Evolutionary conservation across 1,140 invertebrate species (phyloP).

Genomic region (Hypsibius dujardini): DNA sequence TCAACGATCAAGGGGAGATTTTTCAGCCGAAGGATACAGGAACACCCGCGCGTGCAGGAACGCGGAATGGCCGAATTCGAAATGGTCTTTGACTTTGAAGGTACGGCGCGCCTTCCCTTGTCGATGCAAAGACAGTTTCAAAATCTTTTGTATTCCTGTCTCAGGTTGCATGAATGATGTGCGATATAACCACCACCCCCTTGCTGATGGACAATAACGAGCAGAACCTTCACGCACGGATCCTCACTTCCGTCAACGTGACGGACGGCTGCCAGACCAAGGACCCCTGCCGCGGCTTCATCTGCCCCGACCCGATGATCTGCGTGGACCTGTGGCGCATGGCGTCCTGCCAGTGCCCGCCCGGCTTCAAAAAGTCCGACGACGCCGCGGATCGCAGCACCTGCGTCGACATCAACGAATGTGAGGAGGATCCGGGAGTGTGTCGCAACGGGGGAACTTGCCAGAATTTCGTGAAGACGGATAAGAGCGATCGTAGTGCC

Average conservation of each 20-base stretch:
- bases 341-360: conserved; percentile 15
- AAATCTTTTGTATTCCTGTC: conserved; percentile 23
- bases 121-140: too few species aligned
- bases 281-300: conserved; percentile 74
- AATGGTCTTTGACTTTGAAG: conserved; percentile 17
- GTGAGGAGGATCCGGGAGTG: conserved; percentile 40
- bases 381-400: conserved; percentile 29
- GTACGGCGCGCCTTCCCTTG: too few species aligned
- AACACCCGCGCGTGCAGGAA: background rate
- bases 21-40: background rate
- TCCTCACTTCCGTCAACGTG: conserved; percentile 73
- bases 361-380: conserved; percentile 18
- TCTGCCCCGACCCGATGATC: conserved; percentile 75
- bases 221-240: conserved; percentile 58
- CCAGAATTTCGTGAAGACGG: conserved; percentile 41
- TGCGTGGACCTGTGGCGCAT: conserved; percentile 74
- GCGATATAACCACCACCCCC: conserved; percentile 71
- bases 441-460: conserved; percentile 50
- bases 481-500: conserved; percentile 41
- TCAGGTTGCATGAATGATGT: conserved; percentile 63
- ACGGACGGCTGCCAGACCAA: conserved; percentile 77
- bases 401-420: conserved; percentile 59
- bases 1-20: conserved; percentile 41
- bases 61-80: conserved; percentile 10
- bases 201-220: conserved; percentile 59